Evolutionary conservation across 2,113 vertebrate genomes (phyloP), one percentile per base, ranked within the genome.

Genomic region (Monopterus albus): DNA sequence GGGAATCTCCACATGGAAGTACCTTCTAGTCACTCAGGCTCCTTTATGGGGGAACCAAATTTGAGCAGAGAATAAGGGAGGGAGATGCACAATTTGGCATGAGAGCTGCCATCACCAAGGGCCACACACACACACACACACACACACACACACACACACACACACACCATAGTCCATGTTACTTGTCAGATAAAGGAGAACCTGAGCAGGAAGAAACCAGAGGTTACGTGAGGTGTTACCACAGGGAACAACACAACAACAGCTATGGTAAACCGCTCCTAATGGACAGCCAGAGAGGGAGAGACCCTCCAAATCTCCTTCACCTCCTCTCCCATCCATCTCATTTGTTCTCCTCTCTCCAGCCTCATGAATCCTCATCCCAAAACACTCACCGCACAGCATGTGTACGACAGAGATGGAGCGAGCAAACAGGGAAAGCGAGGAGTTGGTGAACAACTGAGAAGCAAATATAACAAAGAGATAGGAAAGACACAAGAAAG

Each of bases 171-270:
- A 58, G 23, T 8, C 82, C 82, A 81, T 62, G 72, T 46, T 82
- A 78, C 82, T 83, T 89, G 84, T 86, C 88, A 91, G 90, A 92
- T 90, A 84, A 91, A 91, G 91, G 88, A 78, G 59, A 77, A 70
- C 78, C 83, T 83, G 72, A 83, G 72, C 83, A 87, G 78, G 88
- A 90, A 87, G 78, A 81, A 77, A 76, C 78, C 59, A 51, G 75
- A 80, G 82, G 82, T 59, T 47, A 72, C 64, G 67, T 66, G 42
- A 75, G 78, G 81, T 84, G 79, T 77, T 79, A 83, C 89, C 86
- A 73, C 81, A 59, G 87, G 89, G 87, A 75, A 70, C 63, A 78
- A 75, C 67, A 81, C 82, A 88, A 89, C 84, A 88, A 53, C 84
- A 89, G 83, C 91, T 85, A 87, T 66, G 75, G 84, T 76, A 87